Percentiles rank a stretch among this genome's conserved stretches.
Conservation (phyloP, 2,113 vertebrate species). For the Atractosteus spatula region DNA sequence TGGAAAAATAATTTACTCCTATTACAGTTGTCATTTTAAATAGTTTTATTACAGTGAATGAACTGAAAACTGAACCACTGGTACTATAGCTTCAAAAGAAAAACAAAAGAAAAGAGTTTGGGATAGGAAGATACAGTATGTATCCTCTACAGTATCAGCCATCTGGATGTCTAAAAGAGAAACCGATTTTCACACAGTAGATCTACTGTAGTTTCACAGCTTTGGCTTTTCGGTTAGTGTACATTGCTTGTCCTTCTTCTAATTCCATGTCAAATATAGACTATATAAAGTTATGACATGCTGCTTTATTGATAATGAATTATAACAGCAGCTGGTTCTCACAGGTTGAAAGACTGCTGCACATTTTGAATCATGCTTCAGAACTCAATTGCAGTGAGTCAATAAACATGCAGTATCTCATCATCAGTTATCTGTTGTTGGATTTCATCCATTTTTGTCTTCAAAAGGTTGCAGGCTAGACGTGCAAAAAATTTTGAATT, state of each 20-base stretch:
- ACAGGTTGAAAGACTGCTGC: neutral
- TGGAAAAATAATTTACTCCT: too few species aligned
- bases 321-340: neutral
- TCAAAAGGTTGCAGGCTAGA: slow-evolving; percentile 4
- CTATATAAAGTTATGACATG: neutral
- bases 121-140: neutral
- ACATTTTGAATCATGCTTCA: slow-evolving; percentile 11
- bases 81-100: too few species aligned
- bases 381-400: slow-evolving; percentile 19
- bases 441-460: slow-evolving; percentile 17
- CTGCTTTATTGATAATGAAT: slow-evolving; percentile 1
- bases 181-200: neutral
- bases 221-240: neutral
- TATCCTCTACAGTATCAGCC: too few species aligned
- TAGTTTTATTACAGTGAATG: too few species aligned
- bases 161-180: neutral
- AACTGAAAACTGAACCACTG: too few species aligned
- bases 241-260: neutral
- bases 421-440: slow-evolving; percentile 21
- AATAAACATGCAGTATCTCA: slow-evolving; percentile 27
- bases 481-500: neutral
- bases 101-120: too few species aligned
- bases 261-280: neutral
- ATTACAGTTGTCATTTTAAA: too few species aligned
- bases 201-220: neutral